These are phyloP conservation scores for Arion vulgaris DNA, from an alignment of 1,140 invertebrate species.

Conservation along the genomic window DNA sequence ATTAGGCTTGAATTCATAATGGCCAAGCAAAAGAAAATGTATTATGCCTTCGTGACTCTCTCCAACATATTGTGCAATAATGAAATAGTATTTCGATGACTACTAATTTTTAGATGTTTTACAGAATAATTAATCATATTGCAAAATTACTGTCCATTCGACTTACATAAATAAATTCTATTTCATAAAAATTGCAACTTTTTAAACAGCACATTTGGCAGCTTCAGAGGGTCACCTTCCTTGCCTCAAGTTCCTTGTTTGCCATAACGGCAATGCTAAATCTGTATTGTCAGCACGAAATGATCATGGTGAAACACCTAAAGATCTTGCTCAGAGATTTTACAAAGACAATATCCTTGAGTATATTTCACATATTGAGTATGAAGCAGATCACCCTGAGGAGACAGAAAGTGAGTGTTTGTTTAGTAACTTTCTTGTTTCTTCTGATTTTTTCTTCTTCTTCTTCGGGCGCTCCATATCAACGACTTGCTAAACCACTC, in stretches of 20 bases:
- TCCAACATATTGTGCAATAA: no score
- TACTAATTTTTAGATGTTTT: no score
- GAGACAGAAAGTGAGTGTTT: conserved; percentile 68
- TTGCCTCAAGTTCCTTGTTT: conserved; percentile 72
- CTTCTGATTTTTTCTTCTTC: background rate
- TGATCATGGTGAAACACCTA: conserved; percentile 72
- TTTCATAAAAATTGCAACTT: no score
- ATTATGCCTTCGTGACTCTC: no score
- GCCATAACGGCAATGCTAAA: conserved; percentile 59
- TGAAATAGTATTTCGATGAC: no score
- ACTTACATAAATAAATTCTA: no score
- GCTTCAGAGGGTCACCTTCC: conserved; percentile 72
- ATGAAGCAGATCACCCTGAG: conserved; percentile 72
- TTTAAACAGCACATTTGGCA: conserved; percentile 72
- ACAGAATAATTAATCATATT: no score
- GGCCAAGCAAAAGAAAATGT: no score
- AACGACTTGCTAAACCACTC: no score
- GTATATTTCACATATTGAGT: conserved; percentile 71
- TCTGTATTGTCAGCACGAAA: conserved; percentile 70
- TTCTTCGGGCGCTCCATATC: no score
- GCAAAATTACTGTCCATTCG: no score
- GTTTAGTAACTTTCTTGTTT: background rate
- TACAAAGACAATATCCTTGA: conserved; percentile 71
- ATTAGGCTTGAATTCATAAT: no score
- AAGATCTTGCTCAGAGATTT: conserved; percentile 72